Percentiles rank a stretch among this genome's conserved stretches.
Evolutionary conservation across 2,888 invertebrate species (phyloP).

Genomic region (Creontiades dilutus): DNA sequence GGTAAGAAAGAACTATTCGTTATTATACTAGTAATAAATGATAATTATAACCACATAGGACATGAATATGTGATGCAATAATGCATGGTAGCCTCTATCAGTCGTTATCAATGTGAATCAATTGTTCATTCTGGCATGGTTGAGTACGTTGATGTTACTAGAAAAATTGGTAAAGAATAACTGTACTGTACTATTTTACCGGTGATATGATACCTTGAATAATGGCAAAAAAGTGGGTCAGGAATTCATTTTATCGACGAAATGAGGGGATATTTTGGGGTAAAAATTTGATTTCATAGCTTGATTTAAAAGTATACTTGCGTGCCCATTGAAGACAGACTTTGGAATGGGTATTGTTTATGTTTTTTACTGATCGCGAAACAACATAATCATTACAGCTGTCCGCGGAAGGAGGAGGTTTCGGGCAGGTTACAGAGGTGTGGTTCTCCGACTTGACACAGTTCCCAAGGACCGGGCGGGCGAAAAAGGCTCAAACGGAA

Average conservation of each 20-base stretch:
- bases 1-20: too few relatives aligned
- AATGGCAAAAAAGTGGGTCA: neutral
- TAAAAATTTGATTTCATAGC: neutral
- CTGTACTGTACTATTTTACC: too few relatives aligned
- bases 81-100: too few relatives aligned
- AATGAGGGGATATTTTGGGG: neutral
- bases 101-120: too few relatives aligned
- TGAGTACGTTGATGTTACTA: too few relatives aligned
- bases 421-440: conserved; percentile 67
- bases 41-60: too few relatives aligned
- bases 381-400: conserved; percentile 69
- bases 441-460: conserved; percentile 69
- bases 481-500: neutral
- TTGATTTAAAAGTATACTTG: neutral
- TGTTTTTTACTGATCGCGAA: conserved; percentile 43
- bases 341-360: conserved; percentile 33
- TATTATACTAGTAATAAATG: too few relatives aligned
- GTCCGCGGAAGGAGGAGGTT: conserved; percentile 45
- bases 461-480: conserved; percentile 34
- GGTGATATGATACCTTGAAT: neutral
- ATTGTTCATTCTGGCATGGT: too few relatives aligned
- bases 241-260: neutral
- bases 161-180: too few relatives aligned
- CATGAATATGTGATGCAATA: too few relatives aligned
- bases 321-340: neutral